Percentiles rank a stretch among this genome's conserved stretches.
Evolutionary conservation across 2,113 vertebrate species (phyloP).

Genomic region (Oplegnathus fasciatus): DNA sequence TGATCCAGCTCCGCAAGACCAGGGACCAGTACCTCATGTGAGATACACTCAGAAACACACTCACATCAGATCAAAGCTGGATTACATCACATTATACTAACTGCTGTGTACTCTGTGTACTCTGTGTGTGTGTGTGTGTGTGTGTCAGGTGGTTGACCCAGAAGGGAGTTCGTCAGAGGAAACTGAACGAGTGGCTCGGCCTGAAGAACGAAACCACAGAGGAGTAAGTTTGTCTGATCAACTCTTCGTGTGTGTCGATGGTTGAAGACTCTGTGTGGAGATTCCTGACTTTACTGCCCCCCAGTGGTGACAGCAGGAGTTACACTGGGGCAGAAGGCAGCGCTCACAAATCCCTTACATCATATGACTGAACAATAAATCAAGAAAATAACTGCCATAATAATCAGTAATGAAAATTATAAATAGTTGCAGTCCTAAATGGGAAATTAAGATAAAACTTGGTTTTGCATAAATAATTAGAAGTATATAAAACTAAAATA

Average conservation of each 20-base stretch:
- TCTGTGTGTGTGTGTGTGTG: not conserved
- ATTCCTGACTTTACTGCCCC: not conserved
- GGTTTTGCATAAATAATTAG: too few relatives aligned
- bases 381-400: too few relatives aligned
- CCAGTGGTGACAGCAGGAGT: not conserved
- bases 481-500: too few relatives aligned
- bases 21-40: conserved; percentile 98
- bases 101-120: not conserved
- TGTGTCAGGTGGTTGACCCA: conserved; percentile 96
- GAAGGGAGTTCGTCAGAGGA: conserved; percentile 96
- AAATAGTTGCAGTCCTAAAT: too few relatives aligned
- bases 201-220: conserved; percentile 93
- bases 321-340: too few relatives aligned
- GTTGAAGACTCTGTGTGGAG: too few relatives aligned
- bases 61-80: not conserved
- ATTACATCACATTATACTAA: not conserved
- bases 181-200: conserved; percentile 97
- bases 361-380: too few relatives aligned
- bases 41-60: not conserved
- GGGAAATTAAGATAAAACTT: too few relatives aligned
- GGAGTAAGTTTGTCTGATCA: conserved; percentile 88
- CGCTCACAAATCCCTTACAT: too few relatives aligned
- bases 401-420: too few relatives aligned
- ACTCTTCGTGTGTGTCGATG: not conserved
- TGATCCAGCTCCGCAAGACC: conserved; percentile 98